A percentile compares a stretch with the other conserved stretches of the same genome.
Evolutionary conservation across 2,888 invertebrate genomes (phyloP).

Genomic region (Brenthis daphne): DNA sequence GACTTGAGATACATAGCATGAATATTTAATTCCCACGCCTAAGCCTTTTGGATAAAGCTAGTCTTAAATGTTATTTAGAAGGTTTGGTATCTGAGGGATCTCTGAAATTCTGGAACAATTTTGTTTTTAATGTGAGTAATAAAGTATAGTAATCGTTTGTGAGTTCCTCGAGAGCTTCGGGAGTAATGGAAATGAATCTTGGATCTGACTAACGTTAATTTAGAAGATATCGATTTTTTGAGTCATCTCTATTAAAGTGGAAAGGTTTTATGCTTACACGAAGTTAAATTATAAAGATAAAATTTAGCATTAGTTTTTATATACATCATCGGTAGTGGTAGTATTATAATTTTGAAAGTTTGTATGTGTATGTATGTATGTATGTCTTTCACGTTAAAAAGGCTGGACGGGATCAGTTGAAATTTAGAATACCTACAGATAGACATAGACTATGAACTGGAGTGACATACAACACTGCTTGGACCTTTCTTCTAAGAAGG

Average conservation of each 20-base stretch:
- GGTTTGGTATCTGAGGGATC: constrained; percentile 12
- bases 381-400: no score
- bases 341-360: no score
- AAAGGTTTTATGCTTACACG: neutral
- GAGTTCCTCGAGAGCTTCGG: constrained; percentile 24
- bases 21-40: constrained; percentile 18
- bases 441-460: no score
- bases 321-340: no score
- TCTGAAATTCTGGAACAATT: constrained; percentile 27
- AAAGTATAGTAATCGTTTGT: constrained; percentile 30
- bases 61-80: constrained; percentile 16
- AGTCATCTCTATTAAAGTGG: constrained; percentile 13
- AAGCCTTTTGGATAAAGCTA: constrained; percentile 11
- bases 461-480: no score
- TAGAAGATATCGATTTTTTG: constrained; percentile 11
- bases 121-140: constrained; percentile 34
- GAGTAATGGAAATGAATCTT: constrained; percentile 22
- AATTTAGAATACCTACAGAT: no score
- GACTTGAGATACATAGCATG: constrained; percentile 3
- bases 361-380: no score
- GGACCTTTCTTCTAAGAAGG: no score
- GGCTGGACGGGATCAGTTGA: no score
- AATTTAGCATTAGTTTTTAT: no score
- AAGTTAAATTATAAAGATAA: neutral
- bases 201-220: constrained; percentile 20